Percentiles rank a stretch among this genome's conserved stretches.
These are phyloP conservation scores for Anoplolepis gracilipes DNA, from an alignment of 1,140 invertebrate genomes.

Conservation along the genomic window DNA sequence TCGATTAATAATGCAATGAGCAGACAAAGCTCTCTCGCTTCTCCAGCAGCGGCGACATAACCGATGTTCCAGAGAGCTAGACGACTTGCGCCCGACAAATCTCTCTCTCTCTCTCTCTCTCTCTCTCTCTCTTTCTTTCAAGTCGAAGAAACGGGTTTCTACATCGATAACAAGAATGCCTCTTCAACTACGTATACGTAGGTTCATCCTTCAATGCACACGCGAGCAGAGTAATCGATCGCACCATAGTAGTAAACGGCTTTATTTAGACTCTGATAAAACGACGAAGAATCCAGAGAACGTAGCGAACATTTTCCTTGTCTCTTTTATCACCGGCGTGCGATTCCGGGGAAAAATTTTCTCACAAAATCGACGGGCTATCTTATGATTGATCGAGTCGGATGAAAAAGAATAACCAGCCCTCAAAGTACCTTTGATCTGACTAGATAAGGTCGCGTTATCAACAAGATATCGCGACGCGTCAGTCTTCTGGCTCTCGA, in stretches of 20 bases:
- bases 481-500: constrained; percentile 4
- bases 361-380: not conserved
- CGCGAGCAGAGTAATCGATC: constrained; percentile 27
- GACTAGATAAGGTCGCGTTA: constrained; percentile 23
- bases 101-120: too few relatives aligned
- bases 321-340: too few relatives aligned
- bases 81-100: constrained; percentile 26
- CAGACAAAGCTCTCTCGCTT: constrained; percentile 59
- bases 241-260: not conserved
- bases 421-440: not conserved
- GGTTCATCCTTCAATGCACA: constrained; percentile 25
- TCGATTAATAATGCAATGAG: constrained; percentile 80
- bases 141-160: constrained; percentile 29
- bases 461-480: constrained; percentile 42
- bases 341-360: not conserved
- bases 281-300: not conserved
- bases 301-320: not conserved
- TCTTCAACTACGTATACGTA: not conserved
- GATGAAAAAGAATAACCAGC: constrained; percentile 41
- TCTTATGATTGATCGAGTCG: constrained; percentile 15
- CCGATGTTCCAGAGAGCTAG: constrained; percentile 36
- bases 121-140: constrained; percentile 37
- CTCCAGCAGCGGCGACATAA: constrained; percentile 57
- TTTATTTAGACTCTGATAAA: constrained; percentile 15
- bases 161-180: constrained; percentile 42